Percentiles rank a stretch among this genome's conserved stretches.
phyloP scores from a whole-genome alignment of 2,888 invertebrate genomes.

The Ormyrus rosae region DNA sequence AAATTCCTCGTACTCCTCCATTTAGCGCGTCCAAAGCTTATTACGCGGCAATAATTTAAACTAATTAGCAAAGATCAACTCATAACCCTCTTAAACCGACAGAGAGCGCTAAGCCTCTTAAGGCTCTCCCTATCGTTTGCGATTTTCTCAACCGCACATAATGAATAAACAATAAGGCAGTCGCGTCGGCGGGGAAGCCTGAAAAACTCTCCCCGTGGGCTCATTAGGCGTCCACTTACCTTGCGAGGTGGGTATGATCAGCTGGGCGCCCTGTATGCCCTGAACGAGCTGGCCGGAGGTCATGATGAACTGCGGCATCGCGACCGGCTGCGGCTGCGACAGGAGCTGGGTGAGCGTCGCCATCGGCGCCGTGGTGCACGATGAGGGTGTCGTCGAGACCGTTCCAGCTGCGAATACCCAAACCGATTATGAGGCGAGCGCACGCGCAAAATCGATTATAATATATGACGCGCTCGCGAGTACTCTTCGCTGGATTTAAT shows the following conservation, averaged over 20 bases:
- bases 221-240: constrained; percentile 77
- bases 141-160: background rate
- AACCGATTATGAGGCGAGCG: background rate
- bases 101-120: too few relatives aligned
- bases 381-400: constrained; percentile 67
- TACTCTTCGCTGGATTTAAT: background rate
- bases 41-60: too few relatives aligned
- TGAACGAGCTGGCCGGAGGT: constrained; percentile 94
- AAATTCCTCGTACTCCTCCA: too few relatives aligned
- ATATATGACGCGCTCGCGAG: too few relatives aligned
- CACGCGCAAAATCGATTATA: background rate
- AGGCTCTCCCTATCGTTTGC: too few relatives aligned
- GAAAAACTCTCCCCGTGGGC: background rate
- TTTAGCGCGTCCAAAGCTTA: too few relatives aligned
- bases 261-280: constrained; percentile 94
- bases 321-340: constrained; percentile 80
- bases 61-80: too few relatives aligned
- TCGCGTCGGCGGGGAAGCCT: background rate
- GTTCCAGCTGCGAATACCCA: constrained; percentile 67
- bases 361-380: constrained; percentile 76
- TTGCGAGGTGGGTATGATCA: constrained; percentile 96
- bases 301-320: constrained; percentile 93
- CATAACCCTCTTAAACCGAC: too few relatives aligned
- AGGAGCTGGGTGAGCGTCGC: constrained; percentile 80
- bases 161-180: constrained; percentile 8